Evolutionary conservation across 2,888 invertebrate species (phyloP), one percentile per base, ranked within the genome.

Genomic region (Hypsopygia costalis): DNA sequence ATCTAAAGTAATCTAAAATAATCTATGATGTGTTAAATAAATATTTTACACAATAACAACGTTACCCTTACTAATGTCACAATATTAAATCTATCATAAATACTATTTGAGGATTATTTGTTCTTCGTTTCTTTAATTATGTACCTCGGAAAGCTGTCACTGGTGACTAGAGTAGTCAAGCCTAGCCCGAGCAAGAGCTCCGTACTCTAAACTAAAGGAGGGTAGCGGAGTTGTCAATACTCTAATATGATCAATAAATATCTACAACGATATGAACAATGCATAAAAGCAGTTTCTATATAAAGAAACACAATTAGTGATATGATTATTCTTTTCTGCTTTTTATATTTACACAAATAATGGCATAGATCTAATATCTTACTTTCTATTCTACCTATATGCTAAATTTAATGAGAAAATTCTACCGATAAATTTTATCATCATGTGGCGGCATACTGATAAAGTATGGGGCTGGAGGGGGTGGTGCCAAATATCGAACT

Each of bases 351-450:
- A 72, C 72, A 71, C 37, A 27, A 42, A 49, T 39, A 42, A 53
- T 53, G 41, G 43, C 37, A 34, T 46, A 41, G 42, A 35, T 37
- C 41, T 36, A 37, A 36, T 33, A 36, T 21, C 37, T 28, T 16
- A 16, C 4, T 10, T 11, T 36, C 40, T 43, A 38, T 41, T 46
- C 38, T 47, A 38, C 47, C 16, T 3, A 16, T 16, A 16, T 3
- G 4, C 4, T 16, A 44, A 39, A 34, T 43, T 44, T 42, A 41
- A 41, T 42, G 20, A 37, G 22, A 42, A 41, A 28, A 22, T 47
- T 33, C 74, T 91, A 92, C 81, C 92, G 91, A 79, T 92, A 92
- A 56, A 91, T 91, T 80, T 92, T 92, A 60, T 92, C 92, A 44
- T 92, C 92, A 47, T 90, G 89, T 31, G 91, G 90, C 41, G 91